Percentiles rank a stretch among this genome's conserved stretches.
Conservation (phyloP, 2,888 invertebrate species). For the Bhutanitis thaidina region DNA sequence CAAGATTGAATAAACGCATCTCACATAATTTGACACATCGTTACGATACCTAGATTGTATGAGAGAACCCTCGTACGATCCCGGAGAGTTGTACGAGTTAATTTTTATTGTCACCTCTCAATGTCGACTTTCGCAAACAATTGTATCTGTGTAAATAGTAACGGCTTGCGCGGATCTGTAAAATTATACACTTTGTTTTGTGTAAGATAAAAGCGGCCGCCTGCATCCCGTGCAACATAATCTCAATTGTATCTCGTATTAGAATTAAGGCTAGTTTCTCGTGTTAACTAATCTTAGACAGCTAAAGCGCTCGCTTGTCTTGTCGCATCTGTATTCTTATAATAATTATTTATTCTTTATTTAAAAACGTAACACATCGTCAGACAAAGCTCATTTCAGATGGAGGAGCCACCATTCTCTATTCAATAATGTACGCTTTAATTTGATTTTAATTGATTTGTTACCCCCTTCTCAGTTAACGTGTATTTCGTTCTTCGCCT, state of each 20-base stretch:
- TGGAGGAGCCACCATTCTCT: neutral
- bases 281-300: conserved; percentile 75
- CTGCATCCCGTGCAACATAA: conserved; percentile 27
- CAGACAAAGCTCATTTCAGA: too few relatives aligned
- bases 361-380: conserved; percentile 26
- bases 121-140: neutral
- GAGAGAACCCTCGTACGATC: too few relatives aligned
- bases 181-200: too few relatives aligned
- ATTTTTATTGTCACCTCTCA: too few relatives aligned
- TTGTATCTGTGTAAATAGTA: neutral
- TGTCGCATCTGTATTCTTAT: conserved; percentile 43
- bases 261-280: conserved; percentile 69
- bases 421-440: neutral
- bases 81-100: too few relatives aligned
- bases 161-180: neutral
- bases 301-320: conserved; percentile 70
- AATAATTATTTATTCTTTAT: conserved; percentile 44
- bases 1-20: neutral
- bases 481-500: conserved; percentile 60
- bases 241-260: conserved; percentile 55
- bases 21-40: too few relatives aligned
- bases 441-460: conserved; percentile 28
- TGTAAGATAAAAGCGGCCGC: conserved; percentile 19
- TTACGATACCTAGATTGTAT: too few relatives aligned
- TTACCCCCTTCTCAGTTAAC: conserved; percentile 36